Evolutionary conservation across 2,797 vertebrate genomes (phyloP).

Genomic region (Megaceryle alcyon): DNA sequence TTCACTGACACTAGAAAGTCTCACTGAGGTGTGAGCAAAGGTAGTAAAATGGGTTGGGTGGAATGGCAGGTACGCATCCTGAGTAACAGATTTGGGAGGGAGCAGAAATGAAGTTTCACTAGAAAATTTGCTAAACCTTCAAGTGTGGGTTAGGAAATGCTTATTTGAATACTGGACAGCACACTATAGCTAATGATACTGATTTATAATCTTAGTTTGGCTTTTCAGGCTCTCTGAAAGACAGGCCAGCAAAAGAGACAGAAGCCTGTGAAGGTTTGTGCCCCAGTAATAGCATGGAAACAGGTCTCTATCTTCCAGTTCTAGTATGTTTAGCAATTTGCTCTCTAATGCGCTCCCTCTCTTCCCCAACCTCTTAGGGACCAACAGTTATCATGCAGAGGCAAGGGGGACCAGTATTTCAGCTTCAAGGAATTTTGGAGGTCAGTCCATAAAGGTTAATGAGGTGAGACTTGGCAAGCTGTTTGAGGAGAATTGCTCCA

Average conservation of each 20-base stretch:
- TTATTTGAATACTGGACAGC: background rate
- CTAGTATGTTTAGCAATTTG: background rate
- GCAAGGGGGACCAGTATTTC: background rate
- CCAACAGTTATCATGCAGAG: background rate
- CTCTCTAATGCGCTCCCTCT: background rate
- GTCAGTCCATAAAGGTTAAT: conserved; percentile 58
- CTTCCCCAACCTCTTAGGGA: background rate
- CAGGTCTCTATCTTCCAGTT: background rate
- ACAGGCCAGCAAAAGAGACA: background rate
- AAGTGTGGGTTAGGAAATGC: background rate
- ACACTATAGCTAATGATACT: background rate
- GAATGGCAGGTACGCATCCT: background rate
- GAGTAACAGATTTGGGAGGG: background rate
- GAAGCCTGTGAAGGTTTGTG: background rate
- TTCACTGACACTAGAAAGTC: background rate
- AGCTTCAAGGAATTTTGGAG: conserved; percentile 58
- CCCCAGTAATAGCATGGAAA: background rate
- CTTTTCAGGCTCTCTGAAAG: background rate
- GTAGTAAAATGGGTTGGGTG: background rate
- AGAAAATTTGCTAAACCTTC: background rate
- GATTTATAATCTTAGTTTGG: background rate
- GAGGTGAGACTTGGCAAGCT: conserved; percentile 42
- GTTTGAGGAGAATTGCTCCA: conserved; percentile 19
- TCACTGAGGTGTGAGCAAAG: background rate
- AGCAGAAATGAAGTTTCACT: background rate